Conservation (phyloP, 2,888 invertebrate species). For the Eupithecia inturbata region DNA sequence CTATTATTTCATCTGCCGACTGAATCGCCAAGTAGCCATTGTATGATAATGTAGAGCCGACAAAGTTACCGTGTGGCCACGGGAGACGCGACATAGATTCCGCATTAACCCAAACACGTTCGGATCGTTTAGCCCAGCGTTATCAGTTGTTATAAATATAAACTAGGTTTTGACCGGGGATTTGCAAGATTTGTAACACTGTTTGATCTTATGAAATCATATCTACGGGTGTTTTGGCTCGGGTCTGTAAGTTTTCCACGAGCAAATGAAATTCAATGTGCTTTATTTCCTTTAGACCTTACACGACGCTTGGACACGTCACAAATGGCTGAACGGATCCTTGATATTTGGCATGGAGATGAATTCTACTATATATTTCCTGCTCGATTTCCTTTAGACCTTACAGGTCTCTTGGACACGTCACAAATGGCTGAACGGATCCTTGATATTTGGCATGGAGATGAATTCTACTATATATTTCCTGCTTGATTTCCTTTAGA, state of each 20-base stretch:
- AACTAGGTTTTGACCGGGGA: not conserved
- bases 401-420: too few relatives aligned
- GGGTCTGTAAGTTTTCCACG: not conserved
- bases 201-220: not conserved
- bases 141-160: slow-evolving; percentile 24
- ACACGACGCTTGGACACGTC: too few relatives aligned
- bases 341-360: too few relatives aligned
- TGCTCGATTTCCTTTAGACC: too few relatives aligned
- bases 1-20: slow-evolving; percentile 61
- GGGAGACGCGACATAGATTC: slow-evolving; percentile 55
- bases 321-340: not conserved
- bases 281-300: too few relatives aligned
- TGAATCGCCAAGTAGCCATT: slow-evolving; percentile 80
- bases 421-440: too few relatives aligned
- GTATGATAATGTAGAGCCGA: slow-evolving; percentile 81
- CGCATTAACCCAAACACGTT: slow-evolving; percentile 42
- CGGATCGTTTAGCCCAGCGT: slow-evolving; percentile 27
- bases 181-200: not conserved
- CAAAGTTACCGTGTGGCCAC: slow-evolving; percentile 74
- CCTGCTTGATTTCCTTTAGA: too few relatives aligned
- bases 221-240: not conserved
- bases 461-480: too few relatives aligned
- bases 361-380: too few relatives aligned
- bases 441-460: too few relatives aligned
- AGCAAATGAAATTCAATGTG: too few relatives aligned